Conservation (phyloP, 2,888 invertebrate genomes). For the Meiosimyza decipiens region DNA sequence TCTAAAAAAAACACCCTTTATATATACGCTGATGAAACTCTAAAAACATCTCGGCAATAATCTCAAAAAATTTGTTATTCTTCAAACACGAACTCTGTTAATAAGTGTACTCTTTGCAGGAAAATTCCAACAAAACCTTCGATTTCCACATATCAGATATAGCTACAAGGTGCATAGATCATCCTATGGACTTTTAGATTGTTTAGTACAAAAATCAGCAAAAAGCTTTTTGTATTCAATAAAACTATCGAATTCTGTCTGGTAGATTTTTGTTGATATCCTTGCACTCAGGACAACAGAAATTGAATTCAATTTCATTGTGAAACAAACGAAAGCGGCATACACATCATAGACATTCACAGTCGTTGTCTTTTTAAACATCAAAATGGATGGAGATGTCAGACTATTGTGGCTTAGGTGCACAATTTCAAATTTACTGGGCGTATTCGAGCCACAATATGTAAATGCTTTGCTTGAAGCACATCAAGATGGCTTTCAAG, state of each 20-base stretch:
- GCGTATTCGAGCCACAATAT: constrained; percentile 61
- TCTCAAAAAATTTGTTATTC: too few species aligned
- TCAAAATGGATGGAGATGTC: constrained; percentile 67
- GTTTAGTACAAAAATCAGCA: too few species aligned
- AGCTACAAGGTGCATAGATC: too few species aligned
- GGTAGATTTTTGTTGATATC: neutral
- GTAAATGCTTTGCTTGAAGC: constrained; percentile 64
- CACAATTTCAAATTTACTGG: constrained; percentile 67
- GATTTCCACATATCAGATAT: too few species aligned
- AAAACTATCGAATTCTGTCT: neutral
- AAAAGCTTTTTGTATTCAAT: too few species aligned
- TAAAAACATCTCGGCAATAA: too few species aligned
- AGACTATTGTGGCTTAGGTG: constrained; percentile 79
- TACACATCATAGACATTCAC: neutral
- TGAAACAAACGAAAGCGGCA: neutral
- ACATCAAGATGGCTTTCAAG: constrained; percentile 68
- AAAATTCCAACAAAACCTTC: too few species aligned
- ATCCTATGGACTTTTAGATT: too few species aligned
- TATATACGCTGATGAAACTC: too few species aligned
- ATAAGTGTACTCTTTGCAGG: too few species aligned
- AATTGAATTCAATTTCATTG: constrained; percentile 21
- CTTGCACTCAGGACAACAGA: neutral
- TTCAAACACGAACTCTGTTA: too few species aligned
- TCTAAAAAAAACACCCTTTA: too few species aligned
- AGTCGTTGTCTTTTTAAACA: neutral